A percentile compares a stretch with the other conserved stretches of the same genome.
Evolutionary conservation across 2,888 invertebrate species (phyloP).

Genomic region (Apamea crenata): DNA sequence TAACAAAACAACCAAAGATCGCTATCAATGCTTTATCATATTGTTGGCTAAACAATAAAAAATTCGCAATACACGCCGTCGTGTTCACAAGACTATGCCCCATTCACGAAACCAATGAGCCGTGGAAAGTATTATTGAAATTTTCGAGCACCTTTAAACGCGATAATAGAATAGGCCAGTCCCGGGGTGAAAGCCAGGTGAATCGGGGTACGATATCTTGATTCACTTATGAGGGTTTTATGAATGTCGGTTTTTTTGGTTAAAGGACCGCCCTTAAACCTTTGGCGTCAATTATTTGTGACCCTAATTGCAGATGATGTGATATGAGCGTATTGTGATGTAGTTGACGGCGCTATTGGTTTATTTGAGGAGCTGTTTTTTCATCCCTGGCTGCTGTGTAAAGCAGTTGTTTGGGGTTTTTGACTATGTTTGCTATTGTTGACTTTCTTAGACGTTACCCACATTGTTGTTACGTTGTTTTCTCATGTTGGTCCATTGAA

Average conservation of each 20-base stretch:
- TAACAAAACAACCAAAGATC: constrained; percentile 66
- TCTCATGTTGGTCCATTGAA: constrained; percentile 64
- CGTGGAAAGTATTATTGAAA: constrained; percentile 83
- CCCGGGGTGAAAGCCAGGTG: constrained; percentile 88
- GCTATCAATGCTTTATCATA: constrained; percentile 69
- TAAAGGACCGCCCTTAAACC: constrained; percentile 85
- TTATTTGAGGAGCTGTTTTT: constrained; percentile 81
- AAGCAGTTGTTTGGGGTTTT: constrained; percentile 79
- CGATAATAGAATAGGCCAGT: constrained; percentile 75
- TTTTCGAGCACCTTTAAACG: constrained; percentile 79
- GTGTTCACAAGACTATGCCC: constrained; percentile 72
- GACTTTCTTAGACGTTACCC: constrained; percentile 72
- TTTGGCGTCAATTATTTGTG: constrained; percentile 88
- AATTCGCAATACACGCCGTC: constrained; percentile 75
- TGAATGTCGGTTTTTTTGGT: constrained; percentile 83
- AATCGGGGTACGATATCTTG: constrained; percentile 87
- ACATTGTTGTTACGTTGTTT: constrained; percentile 62
- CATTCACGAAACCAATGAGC: constrained; percentile 82
- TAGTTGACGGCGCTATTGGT: constrained; percentile 86
- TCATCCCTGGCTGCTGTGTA: constrained; percentile 68
- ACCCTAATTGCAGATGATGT: constrained; percentile 90
- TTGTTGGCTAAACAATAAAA: constrained; percentile 72
- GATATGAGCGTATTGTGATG: constrained; percentile 85
- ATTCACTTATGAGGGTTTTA: constrained; percentile 88
- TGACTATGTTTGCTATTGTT: constrained; percentile 79